Evolutionary conservation across 64 coral and sea anemone species (phyloP), one percentile per base, ranked within the genome.

Genomic region (Platygyra sinensis): DNA sequence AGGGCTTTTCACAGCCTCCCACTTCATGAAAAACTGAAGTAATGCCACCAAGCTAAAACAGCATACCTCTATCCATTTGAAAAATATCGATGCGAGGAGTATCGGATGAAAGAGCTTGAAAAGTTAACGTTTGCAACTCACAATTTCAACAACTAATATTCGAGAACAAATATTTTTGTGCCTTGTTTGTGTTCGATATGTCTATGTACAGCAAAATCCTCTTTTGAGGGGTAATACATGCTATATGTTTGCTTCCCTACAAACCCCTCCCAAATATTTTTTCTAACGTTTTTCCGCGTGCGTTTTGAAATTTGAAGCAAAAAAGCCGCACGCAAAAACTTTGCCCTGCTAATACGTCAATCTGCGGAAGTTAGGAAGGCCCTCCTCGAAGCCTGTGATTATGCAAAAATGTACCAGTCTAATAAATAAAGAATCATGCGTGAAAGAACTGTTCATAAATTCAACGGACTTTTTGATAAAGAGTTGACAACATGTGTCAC

Each of bases 101-200:
- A 9, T 16, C 36, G 15, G 36, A 29, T 85, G 62, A 69, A 51
- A 67, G 22, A 19, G 63, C 63, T 85, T 71, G 11, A 71, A 72
- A 72, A 69, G 19, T 50, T 51, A 85, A 52, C 36, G 65, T 69
- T 69, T 51, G 39, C 63, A 85, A 71, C 67, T 10, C 80, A 67
- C 49, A 77, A 27, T 64, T 78, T 65, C 74, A 80, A 90, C 86
- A 90, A 76, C 29, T 55, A 90, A 88, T 97, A 94, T 83, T 86
- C 67, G 80, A 86, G 51, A 94, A 92, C 80, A 84, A 97, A 97
- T 91, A 97, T 88, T 91, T 84, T 91, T 74, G 30, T 11, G 88
- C 72, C 63, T 67, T 94, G 78, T 97, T 94, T 94, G 88, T 88
- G 88, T 71, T 73, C 24, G 78, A 25, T 62, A 46, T 89, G 78